Conservation (phyloP, 2,888 invertebrate genomes). For the Lacanobia oleracea region DNA sequence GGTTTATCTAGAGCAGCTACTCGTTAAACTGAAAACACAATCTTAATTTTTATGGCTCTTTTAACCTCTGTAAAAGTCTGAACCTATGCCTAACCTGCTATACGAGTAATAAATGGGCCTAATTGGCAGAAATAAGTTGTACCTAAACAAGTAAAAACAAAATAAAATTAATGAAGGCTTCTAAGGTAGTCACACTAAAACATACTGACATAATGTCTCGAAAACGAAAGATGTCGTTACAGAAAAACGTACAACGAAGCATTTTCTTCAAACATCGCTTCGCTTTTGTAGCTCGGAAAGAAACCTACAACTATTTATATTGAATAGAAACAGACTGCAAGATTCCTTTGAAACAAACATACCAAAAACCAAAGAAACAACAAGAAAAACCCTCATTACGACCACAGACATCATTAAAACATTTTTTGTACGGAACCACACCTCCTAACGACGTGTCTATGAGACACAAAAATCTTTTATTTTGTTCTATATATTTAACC, state of each 20-base stretch:
- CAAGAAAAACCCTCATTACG: conserved; percentile 50
- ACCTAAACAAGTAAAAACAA: too few species aligned
- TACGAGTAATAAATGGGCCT: too few species aligned
- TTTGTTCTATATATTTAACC: conserved; percentile 65
- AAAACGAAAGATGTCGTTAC: too few species aligned
- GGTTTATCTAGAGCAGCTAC: too few species aligned
- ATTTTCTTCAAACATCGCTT: neutral
- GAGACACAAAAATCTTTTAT: conserved; percentile 64
- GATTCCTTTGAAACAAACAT: conserved; percentile 12
- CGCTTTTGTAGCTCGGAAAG: neutral
- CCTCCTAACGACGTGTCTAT: conserved; percentile 56
- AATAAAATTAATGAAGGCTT: too few species aligned
- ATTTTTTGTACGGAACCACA: conserved; percentile 69
- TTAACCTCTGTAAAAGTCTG: too few species aligned
- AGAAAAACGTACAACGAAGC: neutral
- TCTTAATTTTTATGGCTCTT: too few species aligned
- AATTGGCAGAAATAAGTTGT: too few species aligned
- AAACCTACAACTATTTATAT: neutral
- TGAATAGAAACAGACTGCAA: neutral
- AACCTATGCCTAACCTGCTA: too few species aligned
- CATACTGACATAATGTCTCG: too few species aligned
- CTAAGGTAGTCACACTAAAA: too few species aligned
- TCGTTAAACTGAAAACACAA: too few species aligned
- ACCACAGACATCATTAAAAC: conserved; percentile 56
- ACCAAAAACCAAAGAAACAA: conserved; percentile 20